Evolutionary conservation across 2,888 invertebrate species (phyloP).

Genomic region (Lasioglossum leucozonium): DNA sequence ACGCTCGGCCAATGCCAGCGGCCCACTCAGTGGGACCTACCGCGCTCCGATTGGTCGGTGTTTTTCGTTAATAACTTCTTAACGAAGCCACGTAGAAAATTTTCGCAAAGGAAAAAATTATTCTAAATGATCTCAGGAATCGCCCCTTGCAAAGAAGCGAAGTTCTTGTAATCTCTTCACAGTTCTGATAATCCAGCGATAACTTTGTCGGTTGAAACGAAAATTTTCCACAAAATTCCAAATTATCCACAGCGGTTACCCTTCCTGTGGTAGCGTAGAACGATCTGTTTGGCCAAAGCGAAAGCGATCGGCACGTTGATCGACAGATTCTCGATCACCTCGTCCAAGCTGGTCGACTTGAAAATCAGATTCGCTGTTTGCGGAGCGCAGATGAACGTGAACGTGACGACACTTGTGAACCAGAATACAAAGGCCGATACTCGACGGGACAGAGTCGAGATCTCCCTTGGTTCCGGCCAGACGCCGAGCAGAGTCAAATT

Average conservation of each 20-base stretch:
- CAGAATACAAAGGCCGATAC: slow-evolving; percentile 49
- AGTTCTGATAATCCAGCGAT: neutral
- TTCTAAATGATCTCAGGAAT: too few species aligned
- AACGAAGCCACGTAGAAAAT: too few species aligned
- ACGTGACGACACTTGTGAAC: slow-evolving; percentile 25
- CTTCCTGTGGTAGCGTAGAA: slow-evolving; percentile 44
- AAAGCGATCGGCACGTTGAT: slow-evolving; percentile 59
- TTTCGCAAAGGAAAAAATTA: too few species aligned
- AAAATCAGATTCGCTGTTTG: slow-evolving; percentile 53
- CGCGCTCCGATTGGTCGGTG: too few species aligned
- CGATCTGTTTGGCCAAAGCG: slow-evolving; percentile 53
- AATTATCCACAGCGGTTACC: slow-evolving; percentile 36
- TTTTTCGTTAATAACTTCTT: too few species aligned
- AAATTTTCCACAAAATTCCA: neutral
- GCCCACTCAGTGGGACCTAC: too few species aligned
- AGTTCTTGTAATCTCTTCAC: too few species aligned
- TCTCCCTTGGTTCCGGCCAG: slow-evolving; percentile 65
- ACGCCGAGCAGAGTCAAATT: slow-evolving; percentile 63
- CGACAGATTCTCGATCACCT: slow-evolving; percentile 62
- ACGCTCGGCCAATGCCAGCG: too few species aligned
- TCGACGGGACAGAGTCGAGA: neutral
- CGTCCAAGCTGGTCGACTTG: slow-evolving; percentile 44
- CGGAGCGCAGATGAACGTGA: slow-evolving; percentile 55
- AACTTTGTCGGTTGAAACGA: neutral
- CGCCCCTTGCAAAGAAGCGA: too few species aligned